Evolutionary conservation across 2,113 vertebrate genomes (phyloP).

Genomic region (Pogonocichla stellata): DNA sequence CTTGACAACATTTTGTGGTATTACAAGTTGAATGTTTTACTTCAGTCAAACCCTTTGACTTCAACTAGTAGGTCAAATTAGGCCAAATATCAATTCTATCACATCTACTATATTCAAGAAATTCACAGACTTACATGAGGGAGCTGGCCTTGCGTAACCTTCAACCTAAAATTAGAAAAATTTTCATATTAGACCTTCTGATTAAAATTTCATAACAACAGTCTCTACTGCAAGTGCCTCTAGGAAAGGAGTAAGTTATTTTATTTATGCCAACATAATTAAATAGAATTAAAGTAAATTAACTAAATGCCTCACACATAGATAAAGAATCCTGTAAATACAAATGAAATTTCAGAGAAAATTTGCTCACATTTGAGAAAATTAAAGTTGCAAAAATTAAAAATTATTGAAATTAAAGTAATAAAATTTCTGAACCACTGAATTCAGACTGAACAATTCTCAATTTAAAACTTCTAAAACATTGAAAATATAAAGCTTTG

Average conservation of each 20-base stretch:
- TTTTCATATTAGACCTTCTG: neutral
- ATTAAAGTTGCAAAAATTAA: neutral
- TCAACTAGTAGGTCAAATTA: neutral
- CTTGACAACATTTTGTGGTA: neutral
- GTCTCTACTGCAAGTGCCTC: neutral
- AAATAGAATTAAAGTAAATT: neutral
- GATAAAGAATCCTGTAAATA: neutral
- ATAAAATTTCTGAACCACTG: neutral
- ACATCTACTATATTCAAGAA: neutral
- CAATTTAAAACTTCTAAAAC: neutral
- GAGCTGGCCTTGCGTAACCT: neutral
- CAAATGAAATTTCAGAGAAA: neutral
- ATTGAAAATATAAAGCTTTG: neutral
- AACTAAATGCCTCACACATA: neutral
- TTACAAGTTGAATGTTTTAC: neutral
- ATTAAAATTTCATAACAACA: neutral
- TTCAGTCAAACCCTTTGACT: neutral
- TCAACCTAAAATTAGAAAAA: neutral
- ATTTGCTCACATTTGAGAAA: neutral
- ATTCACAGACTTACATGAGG: slow-evolving; percentile 32
- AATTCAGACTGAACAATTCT: neutral
- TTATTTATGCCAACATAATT: neutral
- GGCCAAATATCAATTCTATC: neutral
- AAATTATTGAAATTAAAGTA: neutral
- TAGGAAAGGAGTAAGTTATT: neutral